phyloP scores from a whole-genome alignment of 1,140 invertebrate species.

The Saccostrea cuccullata region DNA sequence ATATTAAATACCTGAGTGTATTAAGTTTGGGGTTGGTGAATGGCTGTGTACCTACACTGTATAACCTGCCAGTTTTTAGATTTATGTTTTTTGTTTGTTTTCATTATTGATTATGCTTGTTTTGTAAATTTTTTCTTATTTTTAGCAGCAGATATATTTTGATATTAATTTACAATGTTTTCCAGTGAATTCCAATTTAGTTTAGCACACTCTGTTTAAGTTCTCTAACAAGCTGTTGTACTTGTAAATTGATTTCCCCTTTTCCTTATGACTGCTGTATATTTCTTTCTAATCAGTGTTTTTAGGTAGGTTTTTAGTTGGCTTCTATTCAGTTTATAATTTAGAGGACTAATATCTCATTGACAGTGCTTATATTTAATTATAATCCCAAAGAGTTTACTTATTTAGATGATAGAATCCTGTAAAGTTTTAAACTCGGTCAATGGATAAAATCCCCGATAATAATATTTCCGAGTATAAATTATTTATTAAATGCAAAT shows the following conservation, averaged over 20 bases:
- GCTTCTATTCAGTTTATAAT: background rate
- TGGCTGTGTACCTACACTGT: too few relatives aligned
- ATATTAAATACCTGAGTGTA: too few relatives aligned
- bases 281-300: background rate
- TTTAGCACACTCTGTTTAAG: background rate
- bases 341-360: background rate
- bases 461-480: conserved; percentile 24
- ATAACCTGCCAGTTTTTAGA: too few relatives aligned
- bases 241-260: background rate
- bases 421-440: background rate
- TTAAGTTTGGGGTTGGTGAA: background rate
- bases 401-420: background rate
- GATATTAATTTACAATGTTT: background rate
- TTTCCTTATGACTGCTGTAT: background rate
- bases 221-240: background rate
- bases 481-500: background rate
- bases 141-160: background rate
- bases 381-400: background rate
- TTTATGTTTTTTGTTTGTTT: background rate
- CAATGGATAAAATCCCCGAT: conserved; percentile 2
- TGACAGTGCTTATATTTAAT: background rate
- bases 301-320: background rate
- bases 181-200: background rate
- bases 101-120: background rate
- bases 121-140: background rate